Evolutionary conservation across 2,797 vertebrate species (phyloP).

Genomic region (Dendrocincla tyrannina): DNA sequence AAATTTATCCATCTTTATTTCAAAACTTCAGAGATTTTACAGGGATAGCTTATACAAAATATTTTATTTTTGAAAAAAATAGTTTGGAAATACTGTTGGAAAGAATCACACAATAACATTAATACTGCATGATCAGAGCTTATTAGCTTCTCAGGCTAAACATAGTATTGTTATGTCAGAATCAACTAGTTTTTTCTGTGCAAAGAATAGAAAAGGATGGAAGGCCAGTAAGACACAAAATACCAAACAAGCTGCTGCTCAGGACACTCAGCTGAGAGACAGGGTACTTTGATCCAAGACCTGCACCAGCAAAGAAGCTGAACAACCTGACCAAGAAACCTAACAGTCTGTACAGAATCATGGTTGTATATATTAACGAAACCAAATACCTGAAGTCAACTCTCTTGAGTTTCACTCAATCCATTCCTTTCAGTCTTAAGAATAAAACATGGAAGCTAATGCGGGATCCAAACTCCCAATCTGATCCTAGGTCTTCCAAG

Average conservation of each 20-base stretch:
- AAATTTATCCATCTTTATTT: background rate
- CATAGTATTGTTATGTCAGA: background rate
- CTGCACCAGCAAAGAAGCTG: background rate
- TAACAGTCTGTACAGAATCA: background rate
- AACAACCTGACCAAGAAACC: background rate
- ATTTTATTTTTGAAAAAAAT: background rate
- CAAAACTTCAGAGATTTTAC: background rate
- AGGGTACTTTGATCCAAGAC: background rate
- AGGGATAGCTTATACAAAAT: background rate
- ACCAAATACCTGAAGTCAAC: background rate
- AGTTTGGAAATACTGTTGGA: background rate
- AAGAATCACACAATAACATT: background rate
- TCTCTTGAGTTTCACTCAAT: background rate
- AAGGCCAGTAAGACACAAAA: background rate
- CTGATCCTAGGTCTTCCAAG: background rate
- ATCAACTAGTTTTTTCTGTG: background rate
- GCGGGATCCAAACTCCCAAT: background rate
- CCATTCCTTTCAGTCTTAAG: background rate
- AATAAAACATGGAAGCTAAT: background rate
- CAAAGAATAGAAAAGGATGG: background rate
- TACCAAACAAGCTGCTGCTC: background rate
- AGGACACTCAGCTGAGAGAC: background rate
- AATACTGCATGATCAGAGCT: background rate
- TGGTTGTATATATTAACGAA: background rate
- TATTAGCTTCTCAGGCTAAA: background rate